Evolutionary conservation across 2,888 invertebrate genomes (phyloP).

Genomic region (Catocala fraxini): DNA sequence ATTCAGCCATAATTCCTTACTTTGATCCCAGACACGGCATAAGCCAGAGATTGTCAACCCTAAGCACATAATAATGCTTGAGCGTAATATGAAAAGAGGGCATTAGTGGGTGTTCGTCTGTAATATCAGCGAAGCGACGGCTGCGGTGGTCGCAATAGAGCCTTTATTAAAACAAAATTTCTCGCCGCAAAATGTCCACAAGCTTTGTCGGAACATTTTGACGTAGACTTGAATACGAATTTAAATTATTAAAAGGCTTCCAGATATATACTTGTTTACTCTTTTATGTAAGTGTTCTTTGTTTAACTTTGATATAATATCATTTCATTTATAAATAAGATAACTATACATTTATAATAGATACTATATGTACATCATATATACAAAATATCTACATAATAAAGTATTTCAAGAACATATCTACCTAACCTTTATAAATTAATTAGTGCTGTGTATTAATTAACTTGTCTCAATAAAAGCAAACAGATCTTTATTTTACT

Average conservation of each 20-base stretch:
- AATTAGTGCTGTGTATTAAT: no score
- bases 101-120: conserved; percentile 82
- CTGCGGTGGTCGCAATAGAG: conserved; percentile 75
- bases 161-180: conserved; percentile 87
- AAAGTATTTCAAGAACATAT: no score
- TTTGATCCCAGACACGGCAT: conserved; percentile 62
- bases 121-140: conserved; percentile 81
- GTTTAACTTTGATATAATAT: not conserved
- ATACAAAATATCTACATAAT: no score
- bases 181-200: conserved; percentile 81
- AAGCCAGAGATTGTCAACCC: conserved; percentile 79
- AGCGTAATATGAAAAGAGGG: conserved; percentile 81
- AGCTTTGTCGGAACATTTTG: conserved; percentile 63
- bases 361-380: no score
- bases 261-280: conserved; percentile 30
- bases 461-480: no score
- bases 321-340: no score
- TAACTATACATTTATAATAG: no score
- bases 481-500: no score
- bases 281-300: conserved; percentile 16
- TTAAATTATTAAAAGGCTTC: conserved; percentile 59
- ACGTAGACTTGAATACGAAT: conserved; percentile 54
- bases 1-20: conserved; percentile 51
- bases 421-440: no score
- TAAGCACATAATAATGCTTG: conserved; percentile 82